Base-by-base conservation (phyloP, 2,113 vertebrate genomes). In the Calidris pygmaea region DNA sequence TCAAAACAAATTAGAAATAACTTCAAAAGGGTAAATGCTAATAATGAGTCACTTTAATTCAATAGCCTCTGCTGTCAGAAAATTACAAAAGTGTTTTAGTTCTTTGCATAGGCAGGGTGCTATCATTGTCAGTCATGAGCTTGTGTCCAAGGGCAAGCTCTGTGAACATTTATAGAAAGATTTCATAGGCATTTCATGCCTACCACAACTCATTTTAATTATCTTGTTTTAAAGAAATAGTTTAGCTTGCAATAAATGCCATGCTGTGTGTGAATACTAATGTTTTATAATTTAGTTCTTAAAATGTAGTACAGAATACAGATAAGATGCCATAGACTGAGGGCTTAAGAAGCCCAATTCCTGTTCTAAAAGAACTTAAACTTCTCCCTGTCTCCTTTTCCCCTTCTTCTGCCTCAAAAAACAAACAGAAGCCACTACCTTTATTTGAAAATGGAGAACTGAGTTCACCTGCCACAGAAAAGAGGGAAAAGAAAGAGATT, bases 161-260 rank as follows among this genome's bases (percentile, higher is more conserved):
- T 70, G 53, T 62, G 86, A 93, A 68, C 45, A 41, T 85, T 92
- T 89, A 68, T 56, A 82, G 58, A 66, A 92, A 81, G 74, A 66
- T 66, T 96, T 94, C 58, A 29, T 62, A 66, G 68, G 53, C 83
- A 81, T 95, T 93, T 94, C 85, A 90, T 86, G 68, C 79, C 53
- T 70, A 87, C 79, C 48, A 74, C 73, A 94, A 90, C 56, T 89
- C 65, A 87, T 93, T 96, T 96, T 89, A 96, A 89, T 94, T 81
- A 87, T 72, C 88, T 76, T 89, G 37, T 93, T 96, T 93, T 88
- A 96, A 96, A 95, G 62, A 91, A 94, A 85, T 82, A 72, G 50
- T 93, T 96, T 92, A 89, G 53, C 77, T 96, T 95, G 83, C 77
- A 79, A 68, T 93, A 95, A 92, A 96, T 82, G 83, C 76, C 9